Evolutionary conservation across 2,797 vertebrate species (phyloP).

Genomic region (Microcaecilia unicolor): DNA sequence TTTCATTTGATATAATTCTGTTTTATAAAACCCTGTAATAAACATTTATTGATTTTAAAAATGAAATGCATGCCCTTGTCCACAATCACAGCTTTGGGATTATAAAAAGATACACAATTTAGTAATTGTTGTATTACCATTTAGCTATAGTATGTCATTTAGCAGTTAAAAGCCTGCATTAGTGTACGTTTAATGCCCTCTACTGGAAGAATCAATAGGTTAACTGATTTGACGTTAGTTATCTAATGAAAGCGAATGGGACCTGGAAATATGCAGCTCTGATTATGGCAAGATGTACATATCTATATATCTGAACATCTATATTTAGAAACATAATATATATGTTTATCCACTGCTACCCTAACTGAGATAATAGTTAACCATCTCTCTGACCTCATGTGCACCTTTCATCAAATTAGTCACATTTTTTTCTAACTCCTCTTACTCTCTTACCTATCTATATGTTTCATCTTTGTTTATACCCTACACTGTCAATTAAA

Average conservation of each 20-base stretch:
- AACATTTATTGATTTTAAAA: neutral
- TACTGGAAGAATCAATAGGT: conserved; percentile 20
- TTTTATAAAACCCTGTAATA: neutral
- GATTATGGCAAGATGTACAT: conserved; percentile 17
- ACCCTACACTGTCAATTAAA: too few species aligned
- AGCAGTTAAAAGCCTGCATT: neutral
- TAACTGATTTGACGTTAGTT: neutral
- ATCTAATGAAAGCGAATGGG: neutral
- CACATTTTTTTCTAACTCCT: too few species aligned
- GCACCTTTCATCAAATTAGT: too few species aligned
- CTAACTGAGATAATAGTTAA: too few species aligned
- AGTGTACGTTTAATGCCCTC: conserved; percentile 37
- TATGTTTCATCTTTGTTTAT: too few species aligned
- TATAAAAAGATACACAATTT: rapidly evolving
- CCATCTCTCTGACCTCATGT: too few species aligned
- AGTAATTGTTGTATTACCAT: neutral
- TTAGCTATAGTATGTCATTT: neutral
- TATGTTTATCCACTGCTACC: too few species aligned
- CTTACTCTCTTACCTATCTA: too few species aligned
- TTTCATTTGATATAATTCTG: neutral
- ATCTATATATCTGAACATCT: too few species aligned
- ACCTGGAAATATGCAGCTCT: neutral
- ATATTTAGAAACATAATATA: too few species aligned
- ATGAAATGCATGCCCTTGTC: rapidly evolving
- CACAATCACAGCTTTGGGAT: neutral